These are phyloP conservation scores for Listrodromus nycthemerus DNA, from an alignment of 2,888 invertebrate species.

Conservation along the genomic window DNA sequence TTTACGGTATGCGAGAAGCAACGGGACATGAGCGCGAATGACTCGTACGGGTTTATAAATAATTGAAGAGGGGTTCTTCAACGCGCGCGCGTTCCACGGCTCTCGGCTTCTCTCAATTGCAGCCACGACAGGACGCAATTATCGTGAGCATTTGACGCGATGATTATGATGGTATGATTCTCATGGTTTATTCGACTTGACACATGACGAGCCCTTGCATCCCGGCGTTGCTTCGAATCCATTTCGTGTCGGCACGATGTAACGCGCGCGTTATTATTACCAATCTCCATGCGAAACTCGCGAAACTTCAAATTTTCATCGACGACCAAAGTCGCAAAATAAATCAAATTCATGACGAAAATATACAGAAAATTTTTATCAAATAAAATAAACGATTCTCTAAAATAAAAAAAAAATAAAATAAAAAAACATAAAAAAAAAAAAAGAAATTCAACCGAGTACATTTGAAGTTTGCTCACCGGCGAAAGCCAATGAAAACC, in stretches of 20 bases:
- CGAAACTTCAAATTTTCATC: background rate
- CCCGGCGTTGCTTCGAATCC: background rate
- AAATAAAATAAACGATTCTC: too few species aligned
- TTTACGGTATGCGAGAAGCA: conserved; percentile 14
- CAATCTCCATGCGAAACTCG: background rate
- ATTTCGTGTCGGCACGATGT: background rate
- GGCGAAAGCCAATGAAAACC: background rate
- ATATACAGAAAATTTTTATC: background rate
- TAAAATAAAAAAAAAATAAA: too few species aligned
- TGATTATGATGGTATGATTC: conserved; percentile 49
- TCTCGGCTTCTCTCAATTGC: conserved; percentile 51
- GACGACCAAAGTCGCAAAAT: too few species aligned
- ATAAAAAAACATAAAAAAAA: too few species aligned
- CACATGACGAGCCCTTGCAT: conserved; percentile 49
- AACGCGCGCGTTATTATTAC: background rate
- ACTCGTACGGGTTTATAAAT: conserved; percentile 49
- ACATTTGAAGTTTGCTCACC: background rate
- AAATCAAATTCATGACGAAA: background rate
- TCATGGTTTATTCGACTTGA: conserved; percentile 55
- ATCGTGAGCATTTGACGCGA: conserved; percentile 42
- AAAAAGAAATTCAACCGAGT: background rate
- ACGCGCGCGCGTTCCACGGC: conserved; percentile 10
- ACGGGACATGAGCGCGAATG: conserved; percentile 50
- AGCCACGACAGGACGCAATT: conserved; percentile 52
- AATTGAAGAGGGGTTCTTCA: conserved; percentile 24